Evolutionary conservation across 2,797 vertebrate species (phyloP).

Genomic region (Labroides dimidiatus): DNA sequence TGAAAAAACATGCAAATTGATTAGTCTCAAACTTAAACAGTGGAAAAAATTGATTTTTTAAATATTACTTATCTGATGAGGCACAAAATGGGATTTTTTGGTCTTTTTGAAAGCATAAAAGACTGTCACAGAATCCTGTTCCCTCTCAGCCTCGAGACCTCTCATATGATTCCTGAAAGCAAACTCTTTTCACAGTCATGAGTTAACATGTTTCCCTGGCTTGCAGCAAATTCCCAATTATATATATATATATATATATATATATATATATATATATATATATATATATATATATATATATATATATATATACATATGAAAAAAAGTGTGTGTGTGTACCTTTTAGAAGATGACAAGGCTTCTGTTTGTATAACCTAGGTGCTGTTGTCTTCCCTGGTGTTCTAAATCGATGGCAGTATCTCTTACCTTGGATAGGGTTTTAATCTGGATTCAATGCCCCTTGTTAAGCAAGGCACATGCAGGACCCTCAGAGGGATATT

Average conservation of each 20-base stretch:
- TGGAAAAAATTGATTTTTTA: too few species aligned
- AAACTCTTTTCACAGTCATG: constrained; percentile 71
- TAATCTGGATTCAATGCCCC: constrained; percentile 70
- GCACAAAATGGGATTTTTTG: constrained; percentile 8
- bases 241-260: too few species aligned
- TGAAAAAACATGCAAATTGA: too few species aligned
- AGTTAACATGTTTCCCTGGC: constrained; percentile 72
- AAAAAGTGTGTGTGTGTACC: background rate
- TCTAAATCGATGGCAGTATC: constrained; percentile 73
- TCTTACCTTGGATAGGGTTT: constrained; percentile 71
- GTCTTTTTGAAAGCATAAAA: too few species aligned
- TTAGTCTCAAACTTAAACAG: too few species aligned
- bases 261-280: too few species aligned
- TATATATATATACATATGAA: too few species aligned
- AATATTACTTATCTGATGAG: too few species aligned
- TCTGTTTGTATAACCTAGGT: constrained; percentile 10
- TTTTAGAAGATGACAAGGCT: background rate
- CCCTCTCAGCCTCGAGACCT: constrained; percentile 59
- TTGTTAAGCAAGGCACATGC: constrained; percentile 60
- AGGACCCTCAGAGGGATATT: constrained; percentile 46
- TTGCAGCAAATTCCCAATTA: constrained; percentile 62
- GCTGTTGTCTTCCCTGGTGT: constrained; percentile 33
- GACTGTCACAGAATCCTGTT: constrained; percentile 45
- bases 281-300: too few species aligned
- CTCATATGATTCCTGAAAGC: constrained; percentile 79